These are phyloP conservation scores for Scolopax mira DNA, from an alignment of 2,113 vertebrate species.

Conservation along the genomic window DNA sequence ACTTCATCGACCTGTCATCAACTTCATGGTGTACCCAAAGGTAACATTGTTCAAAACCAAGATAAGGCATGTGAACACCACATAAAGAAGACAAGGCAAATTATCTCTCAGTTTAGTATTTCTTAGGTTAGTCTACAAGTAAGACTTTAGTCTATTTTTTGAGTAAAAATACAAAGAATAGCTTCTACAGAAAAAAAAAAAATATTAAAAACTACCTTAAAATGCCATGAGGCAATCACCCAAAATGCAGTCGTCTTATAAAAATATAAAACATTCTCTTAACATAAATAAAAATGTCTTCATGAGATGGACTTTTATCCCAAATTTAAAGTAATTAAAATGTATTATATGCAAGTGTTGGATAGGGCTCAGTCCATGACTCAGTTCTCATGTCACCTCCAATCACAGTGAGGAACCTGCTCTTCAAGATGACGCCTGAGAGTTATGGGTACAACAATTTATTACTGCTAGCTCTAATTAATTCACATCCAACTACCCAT, in stretches of 20 bases:
- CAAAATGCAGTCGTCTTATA: background rate
- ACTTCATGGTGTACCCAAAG: background rate
- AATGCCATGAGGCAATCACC: background rate
- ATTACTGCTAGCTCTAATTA: conserved; percentile 11
- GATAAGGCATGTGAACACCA: background rate
- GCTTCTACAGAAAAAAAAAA: background rate
- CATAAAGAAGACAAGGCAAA: background rate
- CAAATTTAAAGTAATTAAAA: conserved; percentile 39
- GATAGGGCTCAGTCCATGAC: background rate
- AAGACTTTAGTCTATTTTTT: background rate
- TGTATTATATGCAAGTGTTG: conserved; percentile 20
- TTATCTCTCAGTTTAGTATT: background rate
- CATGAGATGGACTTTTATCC: background rate
- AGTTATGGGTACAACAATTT: background rate
- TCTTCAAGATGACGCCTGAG: background rate
- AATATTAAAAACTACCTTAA: background rate
- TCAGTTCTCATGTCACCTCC: conserved; percentile 37
- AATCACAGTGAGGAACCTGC: background rate
- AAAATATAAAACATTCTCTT: background rate
- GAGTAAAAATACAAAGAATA: background rate
- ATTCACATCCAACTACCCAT: background rate
- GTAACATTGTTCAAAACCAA: background rate
- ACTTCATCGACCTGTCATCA: conserved; percentile 15
- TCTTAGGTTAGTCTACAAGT: background rate
- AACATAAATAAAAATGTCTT: conserved; percentile 17